Base-by-base conservation (phyloP, 2,888 invertebrate genomes). In the Nephrotoma guestfalica region DNA sequence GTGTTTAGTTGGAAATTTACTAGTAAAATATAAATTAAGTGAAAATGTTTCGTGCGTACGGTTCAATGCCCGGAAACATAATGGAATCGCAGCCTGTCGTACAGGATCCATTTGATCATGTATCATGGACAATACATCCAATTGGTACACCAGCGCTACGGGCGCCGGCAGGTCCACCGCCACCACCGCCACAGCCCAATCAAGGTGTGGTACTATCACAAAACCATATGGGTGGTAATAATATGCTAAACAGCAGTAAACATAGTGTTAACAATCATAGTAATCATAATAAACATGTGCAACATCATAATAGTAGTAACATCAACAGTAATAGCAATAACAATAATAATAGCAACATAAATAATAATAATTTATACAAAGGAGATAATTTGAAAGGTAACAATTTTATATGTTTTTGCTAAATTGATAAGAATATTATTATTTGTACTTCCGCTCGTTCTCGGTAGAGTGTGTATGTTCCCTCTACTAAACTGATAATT, bases 1-100 rank as follows among this genome's bases (percentile, higher is more conserved):
- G 15, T 30, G 7, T 71, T 71, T 30, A 30, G 71, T 71, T 71
- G 0, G 9, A 71, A 71, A 15, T 41, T 84, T 41, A 41, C 13
- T 83, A 40, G 41, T 30, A 85, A 42, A 43, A 18, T 18, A 84
- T 43, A 43, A 43, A n/a, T 7, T 11, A 57, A 57, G 57, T 57
- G 57, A 86, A 45, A 51, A 86, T 86, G 86, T 86, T 86, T 86
- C 86, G 86, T 86, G 86, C 86, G 3, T 86, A 86, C n/a, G 86
- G 86, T 40, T 86, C 86, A n/a, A 41, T 86, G 41, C 86, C 86
- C 9, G 86, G 40, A 41, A 57, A 57, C 57, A 47, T 45, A 30
- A 86, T 45, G 45, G 86, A 51, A 51, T 40, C 51, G 9, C 41
- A 51, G 57, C 51, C 86, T 1, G n/a, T 86, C 4, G 41, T 86